Conservation (phyloP, 2,888 invertebrate genomes). For the Zelleria hepariella region DNA sequence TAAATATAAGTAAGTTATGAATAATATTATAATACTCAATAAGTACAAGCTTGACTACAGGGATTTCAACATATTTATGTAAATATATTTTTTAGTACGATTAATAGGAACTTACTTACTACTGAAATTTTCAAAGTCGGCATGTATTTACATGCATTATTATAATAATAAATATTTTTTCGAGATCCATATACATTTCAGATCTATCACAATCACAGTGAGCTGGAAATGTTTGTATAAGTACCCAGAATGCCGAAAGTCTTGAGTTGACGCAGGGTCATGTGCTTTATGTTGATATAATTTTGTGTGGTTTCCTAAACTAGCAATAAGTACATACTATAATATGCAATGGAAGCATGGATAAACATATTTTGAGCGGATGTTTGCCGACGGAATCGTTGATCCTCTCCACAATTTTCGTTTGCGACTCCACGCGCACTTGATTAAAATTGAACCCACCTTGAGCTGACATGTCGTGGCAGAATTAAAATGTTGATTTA, state of each 20-base stretch:
- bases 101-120: not conserved
- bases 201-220: slow-evolving; percentile 2
- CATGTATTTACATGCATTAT: not conserved
- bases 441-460: too few species aligned
- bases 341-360: not conserved
- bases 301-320: not conserved
- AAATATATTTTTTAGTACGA: not conserved
- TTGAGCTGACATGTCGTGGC: too few species aligned
- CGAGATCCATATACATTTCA: not conserved
- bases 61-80: too few species aligned
- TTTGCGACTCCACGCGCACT: too few species aligned
- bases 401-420: not conserved
- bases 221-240: not conserved
- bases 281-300: slow-evolving; percentile 5
- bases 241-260: not conserved
- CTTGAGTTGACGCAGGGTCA: slow-evolving; percentile 5
- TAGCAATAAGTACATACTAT: not conserved
- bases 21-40: not conserved
- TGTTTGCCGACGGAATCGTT: not conserved
- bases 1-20: too few species aligned
- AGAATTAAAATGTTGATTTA: too few species aligned
- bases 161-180: not conserved
- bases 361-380: not conserved
- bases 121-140: not conserved
- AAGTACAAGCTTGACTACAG: too few species aligned